A percentile compares a stretch with the other conserved stretches of the same genome.
These are phyloP conservation scores for Ceratina australensis DNA, from an alignment of 1,140 invertebrate species.

Conservation along the genomic window DNA sequence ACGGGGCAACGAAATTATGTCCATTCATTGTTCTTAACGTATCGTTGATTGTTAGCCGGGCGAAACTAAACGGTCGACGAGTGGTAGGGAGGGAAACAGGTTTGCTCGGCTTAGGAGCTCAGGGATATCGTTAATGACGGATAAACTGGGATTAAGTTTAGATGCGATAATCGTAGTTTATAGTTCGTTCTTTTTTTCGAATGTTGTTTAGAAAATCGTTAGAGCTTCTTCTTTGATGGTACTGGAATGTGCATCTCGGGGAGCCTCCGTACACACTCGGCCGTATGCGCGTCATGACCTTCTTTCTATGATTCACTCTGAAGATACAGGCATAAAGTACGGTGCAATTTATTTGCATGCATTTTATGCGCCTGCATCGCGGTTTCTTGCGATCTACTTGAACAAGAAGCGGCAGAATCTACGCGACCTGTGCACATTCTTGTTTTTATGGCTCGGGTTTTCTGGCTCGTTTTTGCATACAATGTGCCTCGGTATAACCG, in stretches of 20 bases:
- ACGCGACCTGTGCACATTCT: conserved; percentile 2
- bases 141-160: background rate
- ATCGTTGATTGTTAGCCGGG: conserved; percentile 6
- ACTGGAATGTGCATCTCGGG: conserved; percentile 1
- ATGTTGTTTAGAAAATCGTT: background rate
- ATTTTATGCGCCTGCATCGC: conserved; percentile 8
- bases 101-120: background rate
- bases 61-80: conserved; percentile 4
- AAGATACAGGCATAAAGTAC: conserved; percentile 3
- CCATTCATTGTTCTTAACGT: background rate
- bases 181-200: background rate
- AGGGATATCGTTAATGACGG: background rate
- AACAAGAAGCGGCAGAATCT: background rate
- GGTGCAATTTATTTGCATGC: conserved; percentile 22
- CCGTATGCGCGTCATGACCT: conserved; percentile 18
- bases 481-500: background rate
- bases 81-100: conserved; percentile 1
- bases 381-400: conserved; percentile 20
- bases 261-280: background rate
- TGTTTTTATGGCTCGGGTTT: background rate
- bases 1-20: conserved; percentile 27
- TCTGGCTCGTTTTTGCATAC: background rate
- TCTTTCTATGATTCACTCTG: conserved; percentile 38
- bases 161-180: background rate
- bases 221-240: background rate